These are phyloP conservation scores for Metopolophium dirhodum DNA, from an alignment of 1,140 invertebrate genomes.

Conservation along the genomic window DNA sequence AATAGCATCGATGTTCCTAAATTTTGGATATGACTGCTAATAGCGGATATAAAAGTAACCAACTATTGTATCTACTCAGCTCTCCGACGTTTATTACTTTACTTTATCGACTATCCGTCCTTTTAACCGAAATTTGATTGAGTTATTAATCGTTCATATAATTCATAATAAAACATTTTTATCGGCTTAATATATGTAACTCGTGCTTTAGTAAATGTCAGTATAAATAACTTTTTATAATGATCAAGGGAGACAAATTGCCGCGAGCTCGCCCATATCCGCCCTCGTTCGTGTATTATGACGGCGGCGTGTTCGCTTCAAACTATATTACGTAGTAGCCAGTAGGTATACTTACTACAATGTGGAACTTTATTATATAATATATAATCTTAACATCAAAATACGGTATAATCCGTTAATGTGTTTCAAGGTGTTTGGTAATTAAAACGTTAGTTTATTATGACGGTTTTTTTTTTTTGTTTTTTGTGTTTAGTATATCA, in stretches of 20 bases:
- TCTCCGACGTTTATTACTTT: neutral
- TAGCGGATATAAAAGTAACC: too few species aligned
- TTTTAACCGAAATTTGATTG: neutral
- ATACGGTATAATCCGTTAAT: neutral
- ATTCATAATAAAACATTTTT: neutral
- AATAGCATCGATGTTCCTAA: too few species aligned
- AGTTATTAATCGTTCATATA: neutral
- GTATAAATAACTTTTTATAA: constrained; percentile 23
- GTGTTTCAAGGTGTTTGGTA: neutral
- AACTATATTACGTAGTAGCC: neutral
- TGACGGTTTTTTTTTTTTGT: neutral
- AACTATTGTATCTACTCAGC: neutral
- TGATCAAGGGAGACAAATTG: constrained; percentile 20
- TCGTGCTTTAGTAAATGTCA: neutral
- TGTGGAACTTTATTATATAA: neutral
- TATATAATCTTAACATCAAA: neutral
- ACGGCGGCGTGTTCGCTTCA: neutral
- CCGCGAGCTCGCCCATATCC: neutral
- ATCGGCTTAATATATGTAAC: neutral
- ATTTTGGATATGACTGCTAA: too few species aligned
- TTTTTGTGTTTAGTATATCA: neutral
- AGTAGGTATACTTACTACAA: neutral
- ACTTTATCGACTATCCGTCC: neutral
- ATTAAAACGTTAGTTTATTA: neutral
- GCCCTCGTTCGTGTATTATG: neutral